Evolutionary conservation across 2,797 vertebrate species (phyloP).

Genomic region (Spinus olivaceus): DNA sequence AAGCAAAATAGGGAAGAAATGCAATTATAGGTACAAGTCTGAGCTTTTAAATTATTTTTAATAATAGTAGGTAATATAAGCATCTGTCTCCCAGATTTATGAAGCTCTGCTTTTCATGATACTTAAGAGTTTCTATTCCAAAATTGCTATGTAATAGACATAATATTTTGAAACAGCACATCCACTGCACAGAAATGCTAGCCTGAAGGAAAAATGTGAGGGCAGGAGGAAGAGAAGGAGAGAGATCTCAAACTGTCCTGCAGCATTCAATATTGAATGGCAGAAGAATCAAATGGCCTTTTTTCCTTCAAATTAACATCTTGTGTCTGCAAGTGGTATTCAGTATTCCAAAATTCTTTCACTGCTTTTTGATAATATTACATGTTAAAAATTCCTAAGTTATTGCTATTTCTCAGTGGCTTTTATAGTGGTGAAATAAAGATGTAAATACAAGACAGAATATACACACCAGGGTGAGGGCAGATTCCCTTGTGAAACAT

Average conservation of each 20-base stretch:
- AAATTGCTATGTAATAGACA: slow-evolving; percentile 17
- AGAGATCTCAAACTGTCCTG: background rate
- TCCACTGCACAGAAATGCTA: background rate
- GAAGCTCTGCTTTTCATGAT: background rate
- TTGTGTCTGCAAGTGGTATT: background rate
- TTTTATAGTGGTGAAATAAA: background rate
- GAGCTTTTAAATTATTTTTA: slow-evolving; percentile 4
- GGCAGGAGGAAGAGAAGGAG: background rate
- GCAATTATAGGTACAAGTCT: background rate
- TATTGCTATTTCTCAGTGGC: background rate
- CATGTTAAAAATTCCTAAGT: background rate
- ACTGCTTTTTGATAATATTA: background rate
- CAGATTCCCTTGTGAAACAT: background rate
- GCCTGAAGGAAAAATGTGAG: background rate
- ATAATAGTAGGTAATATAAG: slow-evolving; percentile 11
- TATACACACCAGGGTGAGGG: background rate
- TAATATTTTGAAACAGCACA: slow-evolving; percentile 37
- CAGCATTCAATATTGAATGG: background rate
- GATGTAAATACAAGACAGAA: background rate
- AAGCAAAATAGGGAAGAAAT: slow-evolving; percentile 5
- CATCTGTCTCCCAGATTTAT: slow-evolving; percentile 7
- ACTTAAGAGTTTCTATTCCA: slow-evolving; percentile 1
- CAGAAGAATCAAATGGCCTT: background rate
- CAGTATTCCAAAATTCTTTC: background rate
- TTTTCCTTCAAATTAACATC: background rate